A percentile compares a stretch with the other conserved stretches of the same genome.
Conservation (phyloP, 2,888 invertebrate species). For the Neoaliturus tenellus region DNA sequence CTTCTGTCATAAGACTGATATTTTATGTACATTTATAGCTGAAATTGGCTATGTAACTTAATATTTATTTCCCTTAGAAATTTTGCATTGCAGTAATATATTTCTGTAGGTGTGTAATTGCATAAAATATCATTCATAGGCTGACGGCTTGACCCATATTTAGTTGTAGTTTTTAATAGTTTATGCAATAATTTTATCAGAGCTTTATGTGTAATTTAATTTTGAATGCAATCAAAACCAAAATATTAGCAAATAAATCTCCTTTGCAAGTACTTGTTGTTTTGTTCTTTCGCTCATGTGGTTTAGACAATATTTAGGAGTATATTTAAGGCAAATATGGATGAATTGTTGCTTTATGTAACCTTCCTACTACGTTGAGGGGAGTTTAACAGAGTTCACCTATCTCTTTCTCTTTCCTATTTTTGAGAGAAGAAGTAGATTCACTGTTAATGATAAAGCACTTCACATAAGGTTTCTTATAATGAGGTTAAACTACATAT, state of each 20-base stretch:
- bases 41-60: conserved; percentile 35
- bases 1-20: conserved; percentile 49
- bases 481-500: too few species aligned
- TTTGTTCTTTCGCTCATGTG: not conserved
- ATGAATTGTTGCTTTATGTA: too few species aligned
- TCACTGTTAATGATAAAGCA: too few species aligned
- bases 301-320: too few species aligned
- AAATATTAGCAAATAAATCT: conserved; percentile 17
- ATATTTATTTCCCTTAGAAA: conserved; percentile 34
- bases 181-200: not conserved
- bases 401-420: too few species aligned
- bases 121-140: conserved; percentile 16
- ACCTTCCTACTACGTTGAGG: too few species aligned
- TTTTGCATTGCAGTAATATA: not conserved
- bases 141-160: not conserved
- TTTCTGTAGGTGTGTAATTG: not conserved
- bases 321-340: too few species aligned
- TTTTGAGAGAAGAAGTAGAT: too few species aligned
- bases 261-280: conserved; percentile 29
- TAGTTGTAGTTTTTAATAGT: not conserved
- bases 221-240: conserved; percentile 31
- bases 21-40: conserved; percentile 42
- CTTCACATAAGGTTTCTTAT: too few species aligned
- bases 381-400: too few species aligned
- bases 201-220: conserved; percentile 22